Evolutionary conservation across 2,888 invertebrate species (phyloP), one percentile per base, ranked within the genome.

Genomic region (Altica lythri): DNA sequence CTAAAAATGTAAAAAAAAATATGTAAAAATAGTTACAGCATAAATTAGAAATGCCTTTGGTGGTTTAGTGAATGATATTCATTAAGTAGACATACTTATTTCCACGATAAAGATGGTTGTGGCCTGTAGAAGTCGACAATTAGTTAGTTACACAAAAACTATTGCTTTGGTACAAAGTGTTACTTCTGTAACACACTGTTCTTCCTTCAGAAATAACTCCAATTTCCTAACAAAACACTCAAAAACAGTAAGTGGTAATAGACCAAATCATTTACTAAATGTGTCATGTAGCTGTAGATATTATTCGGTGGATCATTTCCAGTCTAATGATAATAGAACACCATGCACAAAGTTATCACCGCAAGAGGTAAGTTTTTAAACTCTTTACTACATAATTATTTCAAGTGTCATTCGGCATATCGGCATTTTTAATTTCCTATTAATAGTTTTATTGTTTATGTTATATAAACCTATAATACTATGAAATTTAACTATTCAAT

Each of bases 361-460:
- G 32, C 73, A 74, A 66, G 75, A 75, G 71, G 75, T 75, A 68
- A 67, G 67, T 46, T 22, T 27, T 30, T 30, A 4, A 44, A 9
- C 4, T 29, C 10, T 17, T 43, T 5, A 18, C 5, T 34, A 34
- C 9, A 14, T 34, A 34, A 14, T 34, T 30, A 30, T 10, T n/a
- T 10, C 5, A 5, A 30, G n/a, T 30, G 9, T 10, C 30, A 30
- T n/a, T 1, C 10, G 10, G 5, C 12, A 10, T 32, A 6, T 32
- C 5, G 5, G n/a, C 5, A n/a, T 32, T 5, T 10, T 32, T 32
- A 32, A 25, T n/a, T 25, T 25, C n/a, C n/a, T 25, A 1, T 14
- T 5, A 19, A 22, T 12, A 19, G 12, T 10, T n/a, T 43, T 12
- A 43, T 4, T 29, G 1, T 5, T 2, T 27, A n/a, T 9, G 27